Percentiles rank a stretch among this genome's conserved stretches.
These are phyloP conservation scores for Sphyrna mokarran DNA, from an alignment of 2,113 vertebrate genomes.

Conservation along the genomic window DNA sequence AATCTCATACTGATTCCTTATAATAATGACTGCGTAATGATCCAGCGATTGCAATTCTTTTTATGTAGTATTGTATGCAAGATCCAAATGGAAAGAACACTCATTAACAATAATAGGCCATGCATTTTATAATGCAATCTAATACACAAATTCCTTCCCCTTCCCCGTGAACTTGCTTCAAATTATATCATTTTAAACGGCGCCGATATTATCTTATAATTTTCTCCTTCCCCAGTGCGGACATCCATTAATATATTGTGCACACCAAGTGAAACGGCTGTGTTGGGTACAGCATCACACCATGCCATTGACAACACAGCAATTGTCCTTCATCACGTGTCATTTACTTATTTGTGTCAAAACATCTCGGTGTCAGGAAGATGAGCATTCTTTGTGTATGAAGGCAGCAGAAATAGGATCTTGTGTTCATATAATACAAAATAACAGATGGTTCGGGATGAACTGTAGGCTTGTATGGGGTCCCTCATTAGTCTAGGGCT, in stretches of 20 bases:
- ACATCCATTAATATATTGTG: neutral
- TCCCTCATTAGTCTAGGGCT: slow-evolving; percentile 22
- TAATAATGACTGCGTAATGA: neutral
- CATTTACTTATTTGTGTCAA: slow-evolving; percentile 9
- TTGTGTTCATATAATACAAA: slow-evolving; percentile 11
- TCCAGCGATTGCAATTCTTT: neutral
- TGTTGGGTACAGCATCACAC: neutral
- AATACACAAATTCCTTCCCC: neutral
- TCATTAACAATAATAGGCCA: neutral
- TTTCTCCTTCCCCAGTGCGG: neutral
- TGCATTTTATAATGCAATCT: slow-evolving; percentile 18
- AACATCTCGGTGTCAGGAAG: neutral
- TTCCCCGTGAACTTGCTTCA: neutral
- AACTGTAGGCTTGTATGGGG: neutral
- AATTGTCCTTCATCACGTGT: neutral
- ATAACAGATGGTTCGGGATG: slow-evolving; percentile 33
- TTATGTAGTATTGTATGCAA: neutral
- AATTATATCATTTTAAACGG: neutral
- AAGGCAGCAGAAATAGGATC: neutral
- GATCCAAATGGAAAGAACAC: neutral
- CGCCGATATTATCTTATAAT: neutral
- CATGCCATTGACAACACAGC: neutral
- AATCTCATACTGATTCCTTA: neutral
- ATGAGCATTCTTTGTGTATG: neutral
- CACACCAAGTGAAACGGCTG: neutral